Conservation (phyloP, 2,113 vertebrate species). For the Malurus alboscapulatus region DNA sequence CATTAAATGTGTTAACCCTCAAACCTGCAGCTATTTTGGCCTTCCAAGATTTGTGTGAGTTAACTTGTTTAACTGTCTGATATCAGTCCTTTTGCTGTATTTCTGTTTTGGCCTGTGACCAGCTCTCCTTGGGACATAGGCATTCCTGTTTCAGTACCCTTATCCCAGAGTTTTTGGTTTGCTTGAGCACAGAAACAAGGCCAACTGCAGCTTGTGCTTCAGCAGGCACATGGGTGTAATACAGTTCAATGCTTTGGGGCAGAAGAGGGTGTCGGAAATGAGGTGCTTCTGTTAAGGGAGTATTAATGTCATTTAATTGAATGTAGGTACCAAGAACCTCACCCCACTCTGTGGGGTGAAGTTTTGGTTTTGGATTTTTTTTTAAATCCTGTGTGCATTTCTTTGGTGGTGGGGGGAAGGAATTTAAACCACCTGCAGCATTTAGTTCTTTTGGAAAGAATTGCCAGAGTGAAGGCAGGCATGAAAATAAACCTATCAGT, state of each 20-base stretch:
- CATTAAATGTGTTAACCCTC: background rate
- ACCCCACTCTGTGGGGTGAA: background rate
- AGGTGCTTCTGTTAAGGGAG: background rate
- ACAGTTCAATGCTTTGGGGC: background rate
- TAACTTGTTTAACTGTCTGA: background rate
- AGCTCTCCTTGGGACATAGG: rapidly evolving
- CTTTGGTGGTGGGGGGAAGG: background rate
- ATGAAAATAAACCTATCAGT: constrained; percentile 62
- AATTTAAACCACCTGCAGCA: constrained; percentile 24
- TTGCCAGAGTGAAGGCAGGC: constrained; percentile 41
- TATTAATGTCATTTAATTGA: background rate
- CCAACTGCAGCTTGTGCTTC: background rate
- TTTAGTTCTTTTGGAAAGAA: constrained; percentile 35
- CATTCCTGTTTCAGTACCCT: background rate
- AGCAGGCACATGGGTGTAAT: background rate
- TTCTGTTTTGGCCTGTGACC: background rate
- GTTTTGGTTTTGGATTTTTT: background rate
- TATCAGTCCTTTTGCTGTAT: background rate
- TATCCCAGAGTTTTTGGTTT: background rate
- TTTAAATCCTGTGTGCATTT: background rate
- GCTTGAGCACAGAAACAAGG: background rate
- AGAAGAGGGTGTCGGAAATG: background rate
- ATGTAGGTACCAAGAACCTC: background rate
- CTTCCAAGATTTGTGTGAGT: background rate
- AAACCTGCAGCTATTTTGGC: background rate